Evolutionary conservation across 2,797 vertebrate species (phyloP), one percentile per base, ranked within the genome.

Genomic region (Podarcis lilfordi): DNA sequence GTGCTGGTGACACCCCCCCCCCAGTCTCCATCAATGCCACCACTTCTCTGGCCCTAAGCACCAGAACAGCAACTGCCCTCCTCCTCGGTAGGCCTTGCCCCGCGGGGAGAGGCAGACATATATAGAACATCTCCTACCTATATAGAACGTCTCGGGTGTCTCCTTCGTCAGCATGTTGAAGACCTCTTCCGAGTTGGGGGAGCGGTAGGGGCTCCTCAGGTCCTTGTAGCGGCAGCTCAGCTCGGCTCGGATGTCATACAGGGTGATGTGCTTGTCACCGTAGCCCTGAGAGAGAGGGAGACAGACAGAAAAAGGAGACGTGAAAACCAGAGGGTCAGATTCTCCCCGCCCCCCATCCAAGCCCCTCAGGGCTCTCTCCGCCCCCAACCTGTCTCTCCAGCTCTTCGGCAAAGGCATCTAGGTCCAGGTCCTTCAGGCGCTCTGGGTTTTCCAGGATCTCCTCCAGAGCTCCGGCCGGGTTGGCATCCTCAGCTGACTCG

Each of bases 91-190:
- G 29, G 27, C 35, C 81, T 11, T 5, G 43, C 11, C 9, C 1
- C 76, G 71, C 2, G 21, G 2, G n/a, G 17, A 50, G 50, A 55
- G 50, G 1, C 37, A 87, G 97, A 99, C 99, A 99, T n/a, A 99
- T 99, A 93, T 99, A 99, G 97, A 99, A 99, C 7, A 98, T 99
- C 95, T 99, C 37, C 88, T 97, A 99, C 99, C 99, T n/a, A 99
- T 99, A 93, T 99, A 99, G 97, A 99, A 99, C 6, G 98, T 99
- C 95, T 99, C 99, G 7, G 99, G 99, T 1, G 99, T 99, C 95
- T 99, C 99, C 96, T 99, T 99, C 91, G 99, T 99, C 94, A 99
- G 97, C 97, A 99, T 96, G 91, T 99, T 99, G 96, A 99, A 99
- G 94, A 99, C 97, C 91, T 99, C 99, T 92, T 99, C 99, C 0